Percentiles rank a stretch among this genome's conserved stretches.
These are phyloP conservation scores for Empidonax alnorum DNA, from an alignment of 2,113 vertebrate species.

Conservation along the genomic window DNA sequence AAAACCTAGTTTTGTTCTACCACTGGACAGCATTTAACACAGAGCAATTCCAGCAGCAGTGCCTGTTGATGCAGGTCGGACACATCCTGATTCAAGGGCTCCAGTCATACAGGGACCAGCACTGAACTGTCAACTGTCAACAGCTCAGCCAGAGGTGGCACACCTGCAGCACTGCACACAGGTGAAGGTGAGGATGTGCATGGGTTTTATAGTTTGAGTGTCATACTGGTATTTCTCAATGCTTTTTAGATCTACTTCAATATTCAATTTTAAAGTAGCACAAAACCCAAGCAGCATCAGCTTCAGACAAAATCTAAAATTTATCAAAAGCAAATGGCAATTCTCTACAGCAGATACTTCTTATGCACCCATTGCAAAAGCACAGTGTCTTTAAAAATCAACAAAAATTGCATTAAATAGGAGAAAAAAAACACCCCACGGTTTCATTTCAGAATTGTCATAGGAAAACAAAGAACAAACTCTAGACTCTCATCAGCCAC, in stretches of 20 bases:
- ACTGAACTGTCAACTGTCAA: not conserved
- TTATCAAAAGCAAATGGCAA: not conserved
- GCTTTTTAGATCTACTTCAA: not conserved
- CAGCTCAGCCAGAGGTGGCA: not conserved
- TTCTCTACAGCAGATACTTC: not conserved
- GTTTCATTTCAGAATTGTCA: not conserved
- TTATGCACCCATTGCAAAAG: not conserved
- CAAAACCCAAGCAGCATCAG: not conserved
- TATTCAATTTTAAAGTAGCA: not conserved
- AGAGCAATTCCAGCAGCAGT: not conserved
- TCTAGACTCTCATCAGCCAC: slow-evolving; percentile 6
- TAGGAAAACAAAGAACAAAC: slow-evolving; percentile 15
- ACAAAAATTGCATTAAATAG: not conserved
- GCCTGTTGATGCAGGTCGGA: not conserved
- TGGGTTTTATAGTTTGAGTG: rapidly evolving
- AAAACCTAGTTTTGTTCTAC: not conserved
- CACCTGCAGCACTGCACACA: not conserved
- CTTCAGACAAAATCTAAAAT: not conserved
- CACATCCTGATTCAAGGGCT: not conserved
- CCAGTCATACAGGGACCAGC: rapidly evolving
- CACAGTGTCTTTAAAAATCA: not conserved
- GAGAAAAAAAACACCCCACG: no score
- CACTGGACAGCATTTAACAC: not conserved
- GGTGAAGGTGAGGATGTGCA: not conserved
- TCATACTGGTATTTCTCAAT: not conserved